Percentiles rank a stretch among this genome's conserved stretches.
These are phyloP conservation scores for Alcedo quadribrachys DNA, from an alignment of 2,797 vertebrate species.

Conservation along the genomic window DNA sequence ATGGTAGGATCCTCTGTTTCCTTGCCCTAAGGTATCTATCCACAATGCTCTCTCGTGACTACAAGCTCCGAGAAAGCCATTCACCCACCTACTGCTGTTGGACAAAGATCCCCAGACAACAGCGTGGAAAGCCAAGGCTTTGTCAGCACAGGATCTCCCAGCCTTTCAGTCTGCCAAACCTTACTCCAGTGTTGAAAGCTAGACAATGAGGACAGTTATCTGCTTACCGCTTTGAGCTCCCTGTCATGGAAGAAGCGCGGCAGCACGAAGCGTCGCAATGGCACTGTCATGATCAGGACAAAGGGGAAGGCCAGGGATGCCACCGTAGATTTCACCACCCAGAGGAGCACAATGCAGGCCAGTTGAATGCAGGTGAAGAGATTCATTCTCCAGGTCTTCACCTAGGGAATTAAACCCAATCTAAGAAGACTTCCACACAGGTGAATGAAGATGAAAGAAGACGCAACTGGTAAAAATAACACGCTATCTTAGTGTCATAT, in stretches of 20 bases:
- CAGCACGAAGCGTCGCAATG: conserved; percentile 90
- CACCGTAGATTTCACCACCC: conserved; percentile 95
- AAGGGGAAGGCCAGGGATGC: conserved; percentile 97
- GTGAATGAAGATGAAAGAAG: neutral
- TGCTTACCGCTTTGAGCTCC: conserved; percentile 93
- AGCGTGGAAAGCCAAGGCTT: neutral
- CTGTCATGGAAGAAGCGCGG: conserved; percentile 93
- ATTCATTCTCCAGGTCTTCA: conserved; percentile 99
- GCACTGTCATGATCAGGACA: conserved; percentile 97
- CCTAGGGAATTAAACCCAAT: conserved; percentile 76
- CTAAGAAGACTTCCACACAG: neutral
- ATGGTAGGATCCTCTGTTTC: neutral
- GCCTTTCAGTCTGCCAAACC: neutral
- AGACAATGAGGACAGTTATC: neutral
- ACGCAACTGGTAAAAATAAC: neutral
- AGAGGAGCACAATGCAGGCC: conserved; percentile 91
- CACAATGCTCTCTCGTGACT: neutral
- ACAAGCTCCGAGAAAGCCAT: neutral
- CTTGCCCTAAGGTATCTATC: neutral
- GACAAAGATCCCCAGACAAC: neutral
- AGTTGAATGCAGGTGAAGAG: conserved; percentile 96
- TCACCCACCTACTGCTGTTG: neutral
- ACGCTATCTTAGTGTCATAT: fast-evolving
- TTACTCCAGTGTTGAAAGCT: neutral
- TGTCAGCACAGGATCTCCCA: neutral